Base-by-base conservation (phyloP, 2,113 vertebrate species). In the Notiomystis cincta region DNA sequence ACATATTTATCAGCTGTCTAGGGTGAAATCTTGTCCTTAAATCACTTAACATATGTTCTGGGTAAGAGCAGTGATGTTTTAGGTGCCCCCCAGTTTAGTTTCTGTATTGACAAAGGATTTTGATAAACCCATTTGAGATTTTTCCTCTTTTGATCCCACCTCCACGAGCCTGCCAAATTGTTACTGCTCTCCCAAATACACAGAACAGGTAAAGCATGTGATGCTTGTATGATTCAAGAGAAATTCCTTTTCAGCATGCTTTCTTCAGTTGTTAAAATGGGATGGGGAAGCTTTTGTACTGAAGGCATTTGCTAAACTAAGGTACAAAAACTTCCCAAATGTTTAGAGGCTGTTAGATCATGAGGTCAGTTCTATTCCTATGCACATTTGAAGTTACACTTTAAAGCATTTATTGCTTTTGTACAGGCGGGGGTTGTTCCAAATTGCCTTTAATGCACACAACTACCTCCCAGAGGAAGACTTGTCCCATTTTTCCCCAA, bases 401-500 rank as follows among this genome's bases (percentile, higher is more conserved):
- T 47, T 53, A 33, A 73, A 89, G 53, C 81, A 72, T 73, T 97
- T 97, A 10, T 93, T 87, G 67, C 37, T 87, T 92, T 91, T 92
- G 42, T 83, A 87, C 67, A 92, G n/a, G 69, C 56, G 15, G 48
- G 87, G 92, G 57, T 80, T 84, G 70, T 67, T 85, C 89, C 23
- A 42, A 96, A 82, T 89, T 85, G 92, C 89, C 96, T 97, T 90
- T 76, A 71, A 71, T 97, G 97, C 98, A 98, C 98, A 99, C 98
- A 98, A 98, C 98, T 98, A 98, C 98, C 98, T 99, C 98, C 98
- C 98, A 97, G 97, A 97, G 97, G 98, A 97, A 98, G 98, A 97
- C 98, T 98, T 92, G 97, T 98, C 98, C 98, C 97, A 96, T 98
- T 96, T 96, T 82, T 77, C 93, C 71, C 75, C 35, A 77, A 87